Conservation (phyloP, 2,888 invertebrate species). For the Heliconius hortense region DNA sequence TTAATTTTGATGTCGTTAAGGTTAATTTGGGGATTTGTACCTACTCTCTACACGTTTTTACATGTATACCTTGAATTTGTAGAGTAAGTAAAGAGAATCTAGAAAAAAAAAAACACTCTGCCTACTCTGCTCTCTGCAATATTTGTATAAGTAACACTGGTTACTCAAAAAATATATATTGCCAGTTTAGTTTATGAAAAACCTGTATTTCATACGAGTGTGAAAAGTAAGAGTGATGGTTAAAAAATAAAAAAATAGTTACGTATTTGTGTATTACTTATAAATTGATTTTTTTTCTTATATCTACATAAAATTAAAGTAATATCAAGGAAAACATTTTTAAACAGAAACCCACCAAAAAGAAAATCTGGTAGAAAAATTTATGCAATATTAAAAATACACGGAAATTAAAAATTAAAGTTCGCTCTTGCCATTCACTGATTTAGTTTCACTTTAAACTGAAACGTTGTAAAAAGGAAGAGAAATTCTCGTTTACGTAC, state of each 20-base stretch:
- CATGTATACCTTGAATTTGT: too few species aligned
- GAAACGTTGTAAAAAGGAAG: conserved; percentile 18
- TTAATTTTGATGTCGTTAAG: conserved; percentile 32
- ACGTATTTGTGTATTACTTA: too few species aligned
- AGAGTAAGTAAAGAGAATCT: too few species aligned
- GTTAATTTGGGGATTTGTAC: conserved; percentile 15
- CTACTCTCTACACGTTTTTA: background rate
- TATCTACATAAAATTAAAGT: background rate
- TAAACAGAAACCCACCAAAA: background rate
- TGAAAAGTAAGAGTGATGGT: too few species aligned
- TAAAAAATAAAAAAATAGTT: too few species aligned
- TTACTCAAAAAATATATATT: too few species aligned
- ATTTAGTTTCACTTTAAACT: conserved; percentile 10
- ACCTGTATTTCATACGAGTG: too few species aligned
- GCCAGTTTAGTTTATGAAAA: too few species aligned
- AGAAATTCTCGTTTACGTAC: conserved; percentile 5
- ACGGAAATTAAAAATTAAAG: background rate
- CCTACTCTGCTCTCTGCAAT: too few species aligned
- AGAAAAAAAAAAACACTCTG: too few species aligned
- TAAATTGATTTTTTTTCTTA: too few species aligned
- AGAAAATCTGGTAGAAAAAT: background rate
- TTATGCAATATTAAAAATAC: background rate
- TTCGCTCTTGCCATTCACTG: background rate
- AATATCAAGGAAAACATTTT: background rate
- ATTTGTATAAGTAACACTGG: too few species aligned